phyloP scores from a whole-genome alignment of 2,888 invertebrate genomes.

The Abrostola tripartita region DNA sequence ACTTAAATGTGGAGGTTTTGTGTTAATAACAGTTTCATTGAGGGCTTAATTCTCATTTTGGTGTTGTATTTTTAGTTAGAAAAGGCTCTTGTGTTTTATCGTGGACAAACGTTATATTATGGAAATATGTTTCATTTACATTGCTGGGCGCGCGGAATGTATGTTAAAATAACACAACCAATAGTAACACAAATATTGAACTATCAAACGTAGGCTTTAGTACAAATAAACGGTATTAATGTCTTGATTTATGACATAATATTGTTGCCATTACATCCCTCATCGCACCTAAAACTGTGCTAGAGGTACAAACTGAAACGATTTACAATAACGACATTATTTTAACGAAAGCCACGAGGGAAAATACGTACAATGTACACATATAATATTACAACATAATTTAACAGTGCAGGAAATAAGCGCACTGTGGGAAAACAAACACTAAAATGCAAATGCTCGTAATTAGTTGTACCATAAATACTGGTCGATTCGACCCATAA shows the following conservation, averaged over 20 bases:
- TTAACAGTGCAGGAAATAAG: conserved; percentile 52
- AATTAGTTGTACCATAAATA: conserved; percentile 77
- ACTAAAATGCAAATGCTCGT: conserved; percentile 75
- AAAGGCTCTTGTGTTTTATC: conserved; percentile 26
- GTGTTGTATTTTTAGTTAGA: conserved; percentile 47
- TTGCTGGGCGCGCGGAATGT: background rate
- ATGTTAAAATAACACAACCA: background rate
- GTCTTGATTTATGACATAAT: conserved; percentile 10
- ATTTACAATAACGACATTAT: conserved; percentile 32
- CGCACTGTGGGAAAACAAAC: conserved; percentile 66
- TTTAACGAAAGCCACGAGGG: conserved; percentile 33
- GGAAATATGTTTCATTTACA: background rate
- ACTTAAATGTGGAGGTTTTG: conserved; percentile 71
- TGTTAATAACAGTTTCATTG: conserved; percentile 61
- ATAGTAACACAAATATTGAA: background rate
- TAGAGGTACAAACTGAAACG: background rate
- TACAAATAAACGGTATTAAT: background rate
- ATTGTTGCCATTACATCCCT: conserved; percentile 15
- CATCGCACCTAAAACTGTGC: conserved; percentile 1
- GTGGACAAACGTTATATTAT: conserved; percentile 13
- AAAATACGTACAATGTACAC: conserved; percentile 20
- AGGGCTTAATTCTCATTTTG: conserved; percentile 49
- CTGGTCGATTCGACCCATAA: conserved; percentile 70
- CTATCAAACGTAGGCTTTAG: background rate
- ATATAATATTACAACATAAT: conserved; percentile 19